phyloP scores from a whole-genome alignment of 2,797 vertebrate species.

The Semotilus atromaculatus region DNA sequence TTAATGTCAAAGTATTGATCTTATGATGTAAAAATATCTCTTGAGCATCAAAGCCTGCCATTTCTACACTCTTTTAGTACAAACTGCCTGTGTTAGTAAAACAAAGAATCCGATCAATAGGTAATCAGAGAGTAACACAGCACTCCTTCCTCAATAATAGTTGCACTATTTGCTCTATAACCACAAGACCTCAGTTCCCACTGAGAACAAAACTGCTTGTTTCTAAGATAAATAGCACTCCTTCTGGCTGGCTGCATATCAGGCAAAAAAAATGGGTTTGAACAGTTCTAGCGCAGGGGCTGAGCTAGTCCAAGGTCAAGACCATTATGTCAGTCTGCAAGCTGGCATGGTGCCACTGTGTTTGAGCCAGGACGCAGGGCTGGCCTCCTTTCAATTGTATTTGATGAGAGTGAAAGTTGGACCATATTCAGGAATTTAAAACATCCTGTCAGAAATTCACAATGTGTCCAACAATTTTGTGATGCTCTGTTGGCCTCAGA shows the following conservation, averaged over 20 bases:
- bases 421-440: constrained; percentile 30
- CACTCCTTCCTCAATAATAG: constrained; percentile 39
- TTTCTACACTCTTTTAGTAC: constrained; percentile 30
- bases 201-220: constrained; percentile 33
- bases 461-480: constrained; percentile 1
- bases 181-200: constrained; percentile 12
- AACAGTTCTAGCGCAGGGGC: constrained; percentile 42
- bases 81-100: constrained; percentile 37
- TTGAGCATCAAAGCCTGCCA: constrained; percentile 6
- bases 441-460: background rate
- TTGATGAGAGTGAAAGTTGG: constrained; percentile 30
- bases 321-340: constrained; percentile 27
- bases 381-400: constrained; percentile 16
- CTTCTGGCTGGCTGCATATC: constrained; percentile 24
- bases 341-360: constrained; percentile 29
- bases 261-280: constrained; percentile 21
- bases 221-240: constrained; percentile 37
- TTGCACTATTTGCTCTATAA: constrained; percentile 42
- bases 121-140: constrained; percentile 48
- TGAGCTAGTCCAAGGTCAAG: constrained; percentile 34
- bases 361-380: constrained; percentile 23
- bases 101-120: constrained; percentile 46
- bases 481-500: background rate
- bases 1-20: constrained; percentile 27
- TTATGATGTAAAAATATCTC: constrained; percentile 27